Evolutionary conservation across 2,797 vertebrate species (phyloP).

Genomic region (Crocidura indochinensis): DNA sequence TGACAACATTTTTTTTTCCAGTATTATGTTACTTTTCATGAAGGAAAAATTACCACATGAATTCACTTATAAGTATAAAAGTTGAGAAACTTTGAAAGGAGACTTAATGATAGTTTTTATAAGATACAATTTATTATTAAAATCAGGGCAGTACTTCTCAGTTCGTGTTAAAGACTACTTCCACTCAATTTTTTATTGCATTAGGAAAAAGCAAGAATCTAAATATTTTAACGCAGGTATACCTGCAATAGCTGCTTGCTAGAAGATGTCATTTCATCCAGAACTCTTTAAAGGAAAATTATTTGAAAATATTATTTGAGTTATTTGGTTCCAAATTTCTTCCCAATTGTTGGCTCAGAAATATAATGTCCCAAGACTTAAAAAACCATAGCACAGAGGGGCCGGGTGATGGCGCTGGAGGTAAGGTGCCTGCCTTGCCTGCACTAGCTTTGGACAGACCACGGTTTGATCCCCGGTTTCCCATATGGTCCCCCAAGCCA

Average conservation of each 20-base stretch:
- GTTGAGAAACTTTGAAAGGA: constrained; percentile 56
- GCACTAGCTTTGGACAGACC: too few species aligned
- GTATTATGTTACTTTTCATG: constrained; percentile 63
- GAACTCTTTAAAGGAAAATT: constrained; percentile 59
- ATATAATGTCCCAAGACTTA: background rate
- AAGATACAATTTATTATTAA: constrained; percentile 69
- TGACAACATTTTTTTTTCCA: constrained; percentile 60
- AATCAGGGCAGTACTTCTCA: constrained; percentile 59
- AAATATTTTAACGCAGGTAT: constrained; percentile 63
- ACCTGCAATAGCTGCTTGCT: constrained; percentile 66
- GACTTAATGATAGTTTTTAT: constrained; percentile 54
- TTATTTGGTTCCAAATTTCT: constrained; percentile 40
- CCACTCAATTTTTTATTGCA: constrained; percentile 59
- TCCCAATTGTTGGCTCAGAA: constrained; percentile 36
- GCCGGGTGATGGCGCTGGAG: too few species aligned
- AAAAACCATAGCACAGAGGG: too few species aligned
- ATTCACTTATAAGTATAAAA: constrained; percentile 74
- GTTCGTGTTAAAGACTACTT: constrained; percentile 68
- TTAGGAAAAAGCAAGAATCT: constrained; percentile 66
- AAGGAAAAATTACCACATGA: constrained; percentile 65
- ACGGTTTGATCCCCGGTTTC: too few species aligned
- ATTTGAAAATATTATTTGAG: constrained; percentile 71
- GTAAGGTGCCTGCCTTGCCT: too few species aligned
- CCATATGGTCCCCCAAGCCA: too few species aligned
- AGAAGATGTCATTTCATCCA: constrained; percentile 58